These are phyloP conservation scores for Gadopsis marmoratus DNA, from an alignment of 2,797 vertebrate genomes.

Conservation along the genomic window DNA sequence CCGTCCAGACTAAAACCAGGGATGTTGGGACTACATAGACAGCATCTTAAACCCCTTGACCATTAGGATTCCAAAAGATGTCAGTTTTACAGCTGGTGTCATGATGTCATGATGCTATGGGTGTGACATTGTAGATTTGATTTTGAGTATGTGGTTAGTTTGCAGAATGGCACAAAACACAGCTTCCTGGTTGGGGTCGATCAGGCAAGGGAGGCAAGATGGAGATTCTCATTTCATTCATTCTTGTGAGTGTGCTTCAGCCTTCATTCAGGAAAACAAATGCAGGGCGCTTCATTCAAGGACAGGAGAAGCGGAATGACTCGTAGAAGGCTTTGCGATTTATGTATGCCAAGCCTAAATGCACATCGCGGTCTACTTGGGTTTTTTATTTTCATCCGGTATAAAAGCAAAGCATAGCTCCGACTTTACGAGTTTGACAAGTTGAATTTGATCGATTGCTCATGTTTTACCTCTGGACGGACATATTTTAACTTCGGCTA, in stretches of 20 bases:
- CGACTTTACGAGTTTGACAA: constrained; percentile 14
- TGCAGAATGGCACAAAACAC: background rate
- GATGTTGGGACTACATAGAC: background rate
- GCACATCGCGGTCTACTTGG: background rate
- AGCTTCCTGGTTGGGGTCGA: background rate
- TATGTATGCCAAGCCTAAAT: constrained; percentile 8
- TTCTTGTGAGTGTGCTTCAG: constrained; percentile 6
- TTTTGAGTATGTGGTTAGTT: constrained; percentile 14
- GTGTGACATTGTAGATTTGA: background rate
- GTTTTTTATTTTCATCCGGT: background rate
- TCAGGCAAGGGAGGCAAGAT: constrained; percentile 18
- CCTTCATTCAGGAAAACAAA: constrained; percentile 5
- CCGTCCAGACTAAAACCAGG: background rate
- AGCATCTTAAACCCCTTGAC: no score
- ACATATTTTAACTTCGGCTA: constrained; percentile 33
- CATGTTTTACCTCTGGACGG: constrained; percentile 28
- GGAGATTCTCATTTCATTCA: constrained; percentile 13
- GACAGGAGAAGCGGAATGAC: constrained; percentile 11
- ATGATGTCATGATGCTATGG: background rate
- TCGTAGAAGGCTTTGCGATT: background rate
- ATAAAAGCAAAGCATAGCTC: constrained; percentile 17
- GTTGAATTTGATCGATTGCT: constrained; percentile 40
- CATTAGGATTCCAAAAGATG: background rate
- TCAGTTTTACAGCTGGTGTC: background rate
- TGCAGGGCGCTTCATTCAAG: background rate